These are phyloP conservation scores for Micrasema longulum DNA, from an alignment of 1,140 invertebrate species.

Conservation along the genomic window DNA sequence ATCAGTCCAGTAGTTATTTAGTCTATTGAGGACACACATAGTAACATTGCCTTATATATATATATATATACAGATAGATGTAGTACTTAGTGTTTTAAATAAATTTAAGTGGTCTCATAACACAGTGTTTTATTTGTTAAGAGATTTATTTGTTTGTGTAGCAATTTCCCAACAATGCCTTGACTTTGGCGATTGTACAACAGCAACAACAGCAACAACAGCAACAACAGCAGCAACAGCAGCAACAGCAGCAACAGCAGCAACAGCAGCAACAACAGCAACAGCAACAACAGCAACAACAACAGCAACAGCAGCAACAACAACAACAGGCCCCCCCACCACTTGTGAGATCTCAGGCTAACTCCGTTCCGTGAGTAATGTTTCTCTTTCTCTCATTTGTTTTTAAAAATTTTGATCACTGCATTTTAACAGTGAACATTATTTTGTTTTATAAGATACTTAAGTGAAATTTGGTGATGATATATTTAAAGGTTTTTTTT, in stretches of 20 bases:
- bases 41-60: too few species aligned
- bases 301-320: constrained; percentile 62
- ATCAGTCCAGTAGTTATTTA: too few species aligned
- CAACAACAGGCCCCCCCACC: constrained; percentile 50
- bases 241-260: constrained; percentile 59
- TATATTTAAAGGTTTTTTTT: too few species aligned
- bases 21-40: too few species aligned
- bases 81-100: too few species aligned
- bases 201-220: constrained; percentile 59
- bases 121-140: too few species aligned
- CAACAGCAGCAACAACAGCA: constrained; percentile 59
- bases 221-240: constrained; percentile 57
- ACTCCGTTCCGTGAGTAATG: constrained; percentile 49
- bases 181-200: constrained; percentile 67
- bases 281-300: constrained; percentile 57
- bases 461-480: too few species aligned
- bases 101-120: too few species aligned
- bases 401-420: too few species aligned
- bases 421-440: too few species aligned
- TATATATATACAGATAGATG: too few species aligned
- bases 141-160: constrained; percentile 58
- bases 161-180: constrained; percentile 67
- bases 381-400: not conserved
- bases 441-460: too few species aligned
- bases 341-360: constrained; percentile 45